Conservation (phyloP, 2,888 invertebrate species). For the Drosophila paracracens region DNA sequence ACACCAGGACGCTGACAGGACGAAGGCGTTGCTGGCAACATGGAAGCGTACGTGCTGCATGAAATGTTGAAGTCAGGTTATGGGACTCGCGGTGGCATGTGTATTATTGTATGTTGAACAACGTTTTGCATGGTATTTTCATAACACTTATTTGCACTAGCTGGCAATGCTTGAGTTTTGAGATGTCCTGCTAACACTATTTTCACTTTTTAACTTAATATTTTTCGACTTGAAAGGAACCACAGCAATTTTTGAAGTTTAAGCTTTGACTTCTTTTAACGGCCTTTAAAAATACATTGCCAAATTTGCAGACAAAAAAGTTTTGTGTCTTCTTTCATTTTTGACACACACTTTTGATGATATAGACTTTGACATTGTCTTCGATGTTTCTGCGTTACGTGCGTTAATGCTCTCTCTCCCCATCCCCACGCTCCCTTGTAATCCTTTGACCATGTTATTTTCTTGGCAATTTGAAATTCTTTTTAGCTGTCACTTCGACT, state of each 20-base stretch:
- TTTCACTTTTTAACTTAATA: neutral
- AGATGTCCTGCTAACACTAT: conserved; percentile 18
- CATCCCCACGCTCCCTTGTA: neutral
- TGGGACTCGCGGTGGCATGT: neutral
- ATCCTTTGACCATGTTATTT: conserved; percentile 32
- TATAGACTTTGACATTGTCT: conserved; percentile 50
- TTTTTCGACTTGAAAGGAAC: neutral
- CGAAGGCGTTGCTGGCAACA: conserved; percentile 42
- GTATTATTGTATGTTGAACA: conserved; percentile 36
- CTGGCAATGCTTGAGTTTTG: neutral
- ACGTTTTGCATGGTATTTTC: conserved; percentile 51
- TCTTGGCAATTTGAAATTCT: conserved; percentile 13
- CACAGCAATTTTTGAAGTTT: neutral
- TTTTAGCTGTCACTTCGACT: conserved; percentile 41
- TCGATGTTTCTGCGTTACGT: conserved; percentile 62
- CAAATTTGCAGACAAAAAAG: neutral
- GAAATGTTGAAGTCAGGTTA: conserved; percentile 15
- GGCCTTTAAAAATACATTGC: conserved; percentile 46
- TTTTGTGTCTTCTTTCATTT: no score
- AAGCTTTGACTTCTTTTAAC: neutral
- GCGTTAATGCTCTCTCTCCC: conserved; percentile 12
- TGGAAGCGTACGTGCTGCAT: conserved; percentile 48
- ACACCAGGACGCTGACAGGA: conserved; percentile 19
- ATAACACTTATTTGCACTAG: conserved; percentile 18
- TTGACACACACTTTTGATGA: conserved; percentile 30